Conservation (phyloP, 2,888 invertebrate species). For the Chrysolina haemoptera region DNA sequence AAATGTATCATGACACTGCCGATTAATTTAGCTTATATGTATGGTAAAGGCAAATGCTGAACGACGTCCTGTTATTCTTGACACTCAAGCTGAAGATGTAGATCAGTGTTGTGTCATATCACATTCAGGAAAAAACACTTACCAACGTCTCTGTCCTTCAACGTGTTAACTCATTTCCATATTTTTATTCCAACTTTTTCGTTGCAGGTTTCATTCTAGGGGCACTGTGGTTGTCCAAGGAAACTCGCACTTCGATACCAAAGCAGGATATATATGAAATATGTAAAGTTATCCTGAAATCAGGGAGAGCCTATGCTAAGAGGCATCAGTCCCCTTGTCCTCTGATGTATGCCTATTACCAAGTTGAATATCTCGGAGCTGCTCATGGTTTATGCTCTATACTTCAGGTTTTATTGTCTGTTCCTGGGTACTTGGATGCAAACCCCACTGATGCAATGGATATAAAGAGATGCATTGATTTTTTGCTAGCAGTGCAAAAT, state of each 20-base stretch:
- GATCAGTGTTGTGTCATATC: too few relatives aligned
- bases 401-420: conserved; percentile 76
- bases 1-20: too few relatives aligned
- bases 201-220: conserved; percentile 80
- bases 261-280: conserved; percentile 74
- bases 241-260: conserved; percentile 70
- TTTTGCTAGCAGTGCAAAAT: conserved; percentile 78
- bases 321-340: conserved; percentile 75
- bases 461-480: conserved; percentile 79
- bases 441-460: conserved; percentile 73
- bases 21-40: too few relatives aligned
- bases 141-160: too few relatives aligned
- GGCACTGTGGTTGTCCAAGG: conserved; percentile 79
- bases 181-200: not conserved
- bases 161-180: too few relatives aligned
- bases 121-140: too few relatives aligned
- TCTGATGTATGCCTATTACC: conserved; percentile 85
- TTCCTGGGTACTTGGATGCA: conserved; percentile 72
- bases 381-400: conserved; percentile 80
- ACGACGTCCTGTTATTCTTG: too few relatives aligned
- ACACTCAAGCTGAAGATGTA: too few relatives aligned
- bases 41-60: too few relatives aligned
- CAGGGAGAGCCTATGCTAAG: conserved; percentile 80
- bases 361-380: conserved; percentile 80
- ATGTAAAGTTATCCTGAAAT: conserved; percentile 79